These are phyloP conservation scores for Schizothorax lantsangensis DNA, from an alignment of 2,797 vertebrate genomes.

Conservation along the genomic window DNA sequence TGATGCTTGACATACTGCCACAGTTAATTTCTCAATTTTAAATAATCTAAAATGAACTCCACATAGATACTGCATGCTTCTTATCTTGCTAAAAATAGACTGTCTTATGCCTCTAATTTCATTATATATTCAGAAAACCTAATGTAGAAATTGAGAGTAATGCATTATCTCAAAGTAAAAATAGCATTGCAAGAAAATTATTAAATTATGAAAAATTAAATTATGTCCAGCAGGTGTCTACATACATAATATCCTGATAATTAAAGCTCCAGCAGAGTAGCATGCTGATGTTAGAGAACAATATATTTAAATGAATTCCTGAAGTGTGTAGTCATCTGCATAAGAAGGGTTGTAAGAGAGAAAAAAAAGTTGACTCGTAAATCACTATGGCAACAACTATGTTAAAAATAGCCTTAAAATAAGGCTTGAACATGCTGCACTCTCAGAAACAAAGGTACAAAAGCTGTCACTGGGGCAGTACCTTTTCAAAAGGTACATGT, in stretches of 20 bases:
- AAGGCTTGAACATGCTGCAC: not conserved
- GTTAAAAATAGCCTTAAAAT: conserved; percentile 29
- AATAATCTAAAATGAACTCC: not conserved
- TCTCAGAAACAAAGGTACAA: too few species aligned
- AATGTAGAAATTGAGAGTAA: not conserved
- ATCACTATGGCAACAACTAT: conserved; percentile 21
- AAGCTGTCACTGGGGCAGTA: too few species aligned
- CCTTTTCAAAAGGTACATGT: too few species aligned
- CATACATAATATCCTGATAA: not conserved
- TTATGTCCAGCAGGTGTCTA: not conserved
- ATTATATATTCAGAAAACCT: not conserved
- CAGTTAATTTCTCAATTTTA: not conserved
- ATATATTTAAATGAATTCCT: not conserved
- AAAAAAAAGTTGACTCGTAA: conserved; percentile 1
- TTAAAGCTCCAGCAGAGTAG: not conserved
- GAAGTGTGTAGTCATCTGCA: not conserved
- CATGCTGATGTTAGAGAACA: not conserved
- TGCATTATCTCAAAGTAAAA: not conserved
- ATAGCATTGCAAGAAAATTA: not conserved
- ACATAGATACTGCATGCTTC: not conserved
- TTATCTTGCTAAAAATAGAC: not conserved
- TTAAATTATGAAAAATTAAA: not conserved
- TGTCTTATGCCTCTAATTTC: not conserved
- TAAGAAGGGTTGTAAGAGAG: not conserved
- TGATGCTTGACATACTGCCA: not conserved